Base-by-base conservation (phyloP, 2,797 vertebrate genomes). In the Taeniopygia guttata region DNA sequence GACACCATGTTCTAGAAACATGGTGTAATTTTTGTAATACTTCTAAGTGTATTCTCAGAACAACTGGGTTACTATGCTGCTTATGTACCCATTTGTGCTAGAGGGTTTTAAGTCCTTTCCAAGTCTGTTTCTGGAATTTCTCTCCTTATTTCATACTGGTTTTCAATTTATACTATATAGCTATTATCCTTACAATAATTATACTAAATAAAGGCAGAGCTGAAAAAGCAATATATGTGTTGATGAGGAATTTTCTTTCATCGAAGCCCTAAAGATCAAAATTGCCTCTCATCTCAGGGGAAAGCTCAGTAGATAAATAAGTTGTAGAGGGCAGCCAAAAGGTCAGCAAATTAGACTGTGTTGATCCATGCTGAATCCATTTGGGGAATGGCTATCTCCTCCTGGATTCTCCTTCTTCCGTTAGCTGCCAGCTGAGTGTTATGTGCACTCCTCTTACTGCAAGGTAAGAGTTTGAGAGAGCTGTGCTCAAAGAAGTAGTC, bases 241-340 rank as follows among this genome's bases (percentile, higher is more conserved):
- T 88, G 68, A 87, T 83, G 52, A 87, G 62, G 76, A 94, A 83
- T 87, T 87, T 75, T 80, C 64, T 83, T 89, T 84, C 70, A 78
- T 62, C 56, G 69, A 75, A 90, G 63, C 13, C 19, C 60, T 77
- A 32, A 90, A 91, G 29, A 88, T 88, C 26, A 93, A 86, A 86
- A 85, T 90, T 69, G 20, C 64, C 32, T 79, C 48, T 93, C 76
- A 74, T 70, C 68, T 96, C 74, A 59, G 13, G 58, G 67, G 66
- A 77, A 90, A 80, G 40, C 48, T 86, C 54, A 56, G 67, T 79
- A 87, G 45, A 56, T 73, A 83, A 90, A 26, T 75, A 88, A 88
- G 60, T 74, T 90, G 69, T 74, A 81, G 64, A 83, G 42, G 66
- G 42, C 76, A 91, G 70, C 32, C 26, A 49, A 49, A 95, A 94